A percentile compares a stretch with the other conserved stretches of the same genome.
phyloP scores from a whole-genome alignment of 23 tunicate species.

The Halocynthia aurantium region DNA sequence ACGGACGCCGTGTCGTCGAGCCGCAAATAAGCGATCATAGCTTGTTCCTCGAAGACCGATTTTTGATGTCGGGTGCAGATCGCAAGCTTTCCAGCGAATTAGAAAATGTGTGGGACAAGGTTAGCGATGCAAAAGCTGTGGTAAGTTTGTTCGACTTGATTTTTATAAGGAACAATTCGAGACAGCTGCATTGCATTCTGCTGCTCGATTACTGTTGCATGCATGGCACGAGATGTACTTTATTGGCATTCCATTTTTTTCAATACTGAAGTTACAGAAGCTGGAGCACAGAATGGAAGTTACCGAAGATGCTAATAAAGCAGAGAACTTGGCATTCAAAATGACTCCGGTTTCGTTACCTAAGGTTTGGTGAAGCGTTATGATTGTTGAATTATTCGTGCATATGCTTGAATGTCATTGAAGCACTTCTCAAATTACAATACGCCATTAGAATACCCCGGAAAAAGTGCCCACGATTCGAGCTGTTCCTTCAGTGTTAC shows the following conservation, averaged over 20 bases:
- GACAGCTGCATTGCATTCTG: not conserved
- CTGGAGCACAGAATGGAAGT: constrained; percentile 11
- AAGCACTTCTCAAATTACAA: not conserved
- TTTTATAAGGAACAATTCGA: not conserved
- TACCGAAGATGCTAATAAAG: not conserved
- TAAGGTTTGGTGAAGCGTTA: too few relatives aligned
- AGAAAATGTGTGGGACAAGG: constrained; percentile 10
- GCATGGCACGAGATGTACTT: too few relatives aligned
- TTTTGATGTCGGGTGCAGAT: not conserved
- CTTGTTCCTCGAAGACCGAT: too few relatives aligned
- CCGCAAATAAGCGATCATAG: too few relatives aligned
- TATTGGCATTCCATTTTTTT: not conserved
- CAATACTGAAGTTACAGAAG: constrained; percentile 10
- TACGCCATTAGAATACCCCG: too few relatives aligned
- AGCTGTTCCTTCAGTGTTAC: too few relatives aligned
- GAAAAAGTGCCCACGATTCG: too few relatives aligned
- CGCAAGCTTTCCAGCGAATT: not conserved
- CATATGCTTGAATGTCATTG: too few relatives aligned
- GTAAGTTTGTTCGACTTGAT: not conserved
- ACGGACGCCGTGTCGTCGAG: too few relatives aligned
- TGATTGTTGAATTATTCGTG: too few relatives aligned
- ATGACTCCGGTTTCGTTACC: too few relatives aligned
- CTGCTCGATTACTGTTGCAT: not conserved
- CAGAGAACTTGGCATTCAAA: not conserved
- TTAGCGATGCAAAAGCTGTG: constrained; percentile 19